Base-by-base conservation (phyloP, 2,888 invertebrate genomes). In the Noctua janthina region DNA sequence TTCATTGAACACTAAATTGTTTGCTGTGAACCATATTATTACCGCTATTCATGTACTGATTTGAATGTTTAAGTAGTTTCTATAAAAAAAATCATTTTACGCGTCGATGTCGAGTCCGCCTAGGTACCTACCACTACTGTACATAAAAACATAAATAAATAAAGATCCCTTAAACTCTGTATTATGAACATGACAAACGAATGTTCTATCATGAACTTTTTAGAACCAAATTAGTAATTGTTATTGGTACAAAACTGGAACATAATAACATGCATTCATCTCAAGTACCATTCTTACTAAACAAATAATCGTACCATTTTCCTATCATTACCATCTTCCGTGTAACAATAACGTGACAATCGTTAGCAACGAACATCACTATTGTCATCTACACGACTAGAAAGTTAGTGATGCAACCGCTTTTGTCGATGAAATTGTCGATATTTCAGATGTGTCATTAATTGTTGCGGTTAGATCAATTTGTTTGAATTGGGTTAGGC, bases 361-460 rank as follows among this genome's bases (percentile, higher is more conserved):
- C 86, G 78, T 82, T 71, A 82, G 39, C 39, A 75, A 74, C 29
- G 51, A 59, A 76, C 76, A 79, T 59, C 62, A 79, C 74, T 79
- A 69, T 78, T 87, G 81, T 83, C 75, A 86, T 79, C 56, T 51
- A 71, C 68, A 76, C 73, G 76, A 79, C 75, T 78, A 74, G 87
- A 85, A 86, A 87, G 83, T 72, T 83, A 87, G 54, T 87, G 81
- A 78, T 72, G 78, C 23, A 87, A 87, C 77, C 7, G 23, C 23
- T 35, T 64, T 76, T 81, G 74, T 81, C 74, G 77, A 82, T 79
- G 59, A 81, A 81, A 76, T 72, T 74, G 39, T 76, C 72, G 79
- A 83, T 79, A 79, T 73, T 77, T 73, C 76, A 73, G 54, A 84
- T 62, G 82, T 80, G 81, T 81, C 81, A 82, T 80, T 87, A 83